Base-by-base conservation (phyloP, 2,113 vertebrate species). In the Neodon shergylaensis region DNA sequence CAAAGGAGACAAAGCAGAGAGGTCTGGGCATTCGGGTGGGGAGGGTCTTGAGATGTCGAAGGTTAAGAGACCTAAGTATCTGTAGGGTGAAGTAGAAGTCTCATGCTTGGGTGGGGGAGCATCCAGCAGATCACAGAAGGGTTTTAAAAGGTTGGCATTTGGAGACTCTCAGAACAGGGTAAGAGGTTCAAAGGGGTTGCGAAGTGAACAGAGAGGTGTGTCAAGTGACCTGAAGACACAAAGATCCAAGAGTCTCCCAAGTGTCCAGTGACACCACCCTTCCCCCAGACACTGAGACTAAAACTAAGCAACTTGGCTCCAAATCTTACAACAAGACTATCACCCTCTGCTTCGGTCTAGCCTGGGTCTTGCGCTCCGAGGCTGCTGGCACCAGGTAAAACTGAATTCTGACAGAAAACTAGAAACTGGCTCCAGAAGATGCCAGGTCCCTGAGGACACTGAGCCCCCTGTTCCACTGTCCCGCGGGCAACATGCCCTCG, bases 301-400 rank as follows among this genome's bases (percentile, higher is more conserved):
- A 83, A 65, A 83, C 72, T 93, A 92, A 96, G 44, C 90, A 90
- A 93, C 49, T 96, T 63, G 81, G 14, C 83, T 58, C 54, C 49
- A 92, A 33, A 66, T n/a, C 74, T 70, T 90, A 54, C 12, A 79
- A 13, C 12, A 81, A 13, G 66, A 68, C 66, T 88, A 58, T 73
- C 44, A 42, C 21, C 58, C 12, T 33, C 19, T 9, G 19, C 6
- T 77, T 78, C 65, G 36, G 4, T 85, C 12, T 88, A 52, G 10
- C 39, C 52, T 87, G n/a, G 26, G 14, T 87, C 58, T 87, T 58
- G 33, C 31, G 14, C 54, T 78, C 26, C 28, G 7, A 14, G 47
- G 81, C 33, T 82, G 81, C 77, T 58, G 49, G 13, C 26, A 42
- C 58, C 28, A 47, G 84, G 14, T 87, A 92, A 83, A 73, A 79